Percentiles rank a stretch among this genome's conserved stretches.
Conservation (phyloP, 2,797 vertebrate genomes). For the Sebastes steindachneri region DNA sequence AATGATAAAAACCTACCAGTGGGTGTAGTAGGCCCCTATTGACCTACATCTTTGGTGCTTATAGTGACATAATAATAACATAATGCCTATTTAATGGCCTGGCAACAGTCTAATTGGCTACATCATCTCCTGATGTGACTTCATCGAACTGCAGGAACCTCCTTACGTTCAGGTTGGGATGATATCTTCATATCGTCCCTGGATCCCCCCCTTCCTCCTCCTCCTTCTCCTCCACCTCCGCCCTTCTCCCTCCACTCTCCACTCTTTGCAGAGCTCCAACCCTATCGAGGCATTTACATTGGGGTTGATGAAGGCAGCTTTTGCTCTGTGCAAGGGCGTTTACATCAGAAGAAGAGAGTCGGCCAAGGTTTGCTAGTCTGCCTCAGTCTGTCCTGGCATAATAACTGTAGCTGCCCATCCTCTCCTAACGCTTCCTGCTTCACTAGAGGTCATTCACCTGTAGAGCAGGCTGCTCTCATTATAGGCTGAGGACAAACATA, state of each 20-base stretch:
- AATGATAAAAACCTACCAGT: too few relatives aligned
- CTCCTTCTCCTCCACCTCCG: slow-evolving; percentile 7
- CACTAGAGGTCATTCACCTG: slow-evolving; percentile 57
- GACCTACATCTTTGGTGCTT: too few relatives aligned
- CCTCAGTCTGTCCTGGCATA: slow-evolving; percentile 24
- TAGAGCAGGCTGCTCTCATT: slow-evolving; percentile 17
- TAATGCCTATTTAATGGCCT: too few relatives aligned
- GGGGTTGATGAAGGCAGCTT: slow-evolving; percentile 87
- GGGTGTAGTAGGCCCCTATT: too few relatives aligned
- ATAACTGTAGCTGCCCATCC: slow-evolving; percentile 55
- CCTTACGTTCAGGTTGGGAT: slow-evolving; percentile 88
- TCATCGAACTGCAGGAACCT: slow-evolving; percentile 10
- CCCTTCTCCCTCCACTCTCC: slow-evolving; percentile 86
- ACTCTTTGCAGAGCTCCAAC: slow-evolving; percentile 87
- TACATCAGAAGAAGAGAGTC: slow-evolving; percentile 86
- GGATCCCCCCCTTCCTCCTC: slow-evolving; percentile 37
- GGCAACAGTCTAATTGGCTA: too few relatives aligned
- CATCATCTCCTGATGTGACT: neutral
- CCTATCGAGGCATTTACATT: slow-evolving; percentile 87
- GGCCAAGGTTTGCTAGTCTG: slow-evolving; percentile 88
- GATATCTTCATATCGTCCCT: slow-evolving; percentile 61
- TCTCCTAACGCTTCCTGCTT: slow-evolving; percentile 72
- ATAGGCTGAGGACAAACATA: neutral
- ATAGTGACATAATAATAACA: too few relatives aligned
- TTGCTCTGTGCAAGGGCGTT: slow-evolving; percentile 88